Conservation (phyloP, 2,888 invertebrate species). For the Pristionchus fissidentatus region DNA sequence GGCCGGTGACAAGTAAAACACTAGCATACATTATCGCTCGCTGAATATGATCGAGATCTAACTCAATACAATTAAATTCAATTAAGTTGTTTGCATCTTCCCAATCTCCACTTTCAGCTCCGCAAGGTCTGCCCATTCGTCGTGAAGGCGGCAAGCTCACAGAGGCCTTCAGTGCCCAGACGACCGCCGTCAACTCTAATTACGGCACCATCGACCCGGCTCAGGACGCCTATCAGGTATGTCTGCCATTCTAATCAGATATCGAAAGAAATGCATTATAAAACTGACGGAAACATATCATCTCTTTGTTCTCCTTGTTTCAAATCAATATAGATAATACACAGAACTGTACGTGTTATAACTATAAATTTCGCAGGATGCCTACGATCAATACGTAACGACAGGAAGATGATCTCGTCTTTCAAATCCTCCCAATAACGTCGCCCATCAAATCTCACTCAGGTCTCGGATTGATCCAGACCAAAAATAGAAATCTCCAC, state of each 20-base stretch:
- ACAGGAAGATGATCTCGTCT: constrained; percentile 42
- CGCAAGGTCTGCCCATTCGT: constrained; percentile 73
- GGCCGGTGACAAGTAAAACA: too few relatives aligned
- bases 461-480: neutral
- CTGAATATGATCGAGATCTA: too few relatives aligned
- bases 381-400: constrained; percentile 73
- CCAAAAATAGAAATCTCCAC: neutral
- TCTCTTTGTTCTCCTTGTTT: too few relatives aligned
- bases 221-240: constrained; percentile 60
- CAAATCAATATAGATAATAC: too few relatives aligned
- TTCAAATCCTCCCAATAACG: too few relatives aligned
- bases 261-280: neutral
- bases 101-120: constrained; percentile 66
- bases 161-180: constrained; percentile 72
- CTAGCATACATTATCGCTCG: too few relatives aligned
- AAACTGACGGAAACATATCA: neutral
- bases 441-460: neutral
- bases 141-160: constrained; percentile 68
- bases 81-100: too few relatives aligned
- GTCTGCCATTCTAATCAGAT: neutral
- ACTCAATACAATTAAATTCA: too few relatives aligned
- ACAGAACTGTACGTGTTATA: too few relatives aligned
- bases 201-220: constrained; percentile 72
- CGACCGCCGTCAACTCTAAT: constrained; percentile 69
- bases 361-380: constrained; percentile 53